Evolutionary conservation across 2,888 invertebrate species (phyloP).

Genomic region (Pristionchus arcanus): DNA sequence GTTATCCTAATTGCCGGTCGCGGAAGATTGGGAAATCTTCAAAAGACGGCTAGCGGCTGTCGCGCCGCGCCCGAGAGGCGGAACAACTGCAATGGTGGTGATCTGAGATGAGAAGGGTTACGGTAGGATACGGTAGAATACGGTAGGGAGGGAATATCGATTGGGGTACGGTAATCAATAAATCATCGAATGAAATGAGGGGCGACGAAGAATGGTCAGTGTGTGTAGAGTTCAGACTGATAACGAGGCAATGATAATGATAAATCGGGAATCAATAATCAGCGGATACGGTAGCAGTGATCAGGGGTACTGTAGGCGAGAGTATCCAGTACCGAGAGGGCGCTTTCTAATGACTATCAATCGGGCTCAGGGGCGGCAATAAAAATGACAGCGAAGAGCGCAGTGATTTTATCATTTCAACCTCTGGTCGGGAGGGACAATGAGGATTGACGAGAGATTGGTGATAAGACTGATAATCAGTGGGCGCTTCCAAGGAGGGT

Average conservation of each 20-base stretch:
- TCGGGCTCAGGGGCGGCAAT: neutral
- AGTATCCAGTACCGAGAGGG: neutral
- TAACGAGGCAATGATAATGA: neutral
- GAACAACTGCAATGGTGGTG: slow-evolving; percentile 35
- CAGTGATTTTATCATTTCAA: neutral
- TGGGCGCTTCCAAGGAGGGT: neutral
- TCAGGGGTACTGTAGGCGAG: neutral
- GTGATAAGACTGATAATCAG: slow-evolving; percentile 17
- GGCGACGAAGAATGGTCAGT: neutral
- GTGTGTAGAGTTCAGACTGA: slow-evolving; percentile 20
- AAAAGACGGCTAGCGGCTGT: slow-evolving; percentile 38
- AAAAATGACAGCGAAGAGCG: slow-evolving; percentile 5
- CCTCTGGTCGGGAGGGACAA: neutral
- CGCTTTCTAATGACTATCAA: neutral
- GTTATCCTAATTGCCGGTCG: slow-evolving; percentile 33
- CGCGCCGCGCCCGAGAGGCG: slow-evolving; percentile 37
- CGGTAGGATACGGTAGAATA: neutral
- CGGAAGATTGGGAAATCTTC: neutral
- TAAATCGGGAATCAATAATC: neutral
- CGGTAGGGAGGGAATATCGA: neutral
- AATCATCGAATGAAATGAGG: neutral
- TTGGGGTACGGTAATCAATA: neutral
- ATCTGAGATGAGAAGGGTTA: neutral
- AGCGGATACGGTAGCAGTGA: neutral
- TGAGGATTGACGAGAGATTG: neutral